A percentile compares a stretch with the other conserved stretches of the same genome.
Evolutionary conservation across 2,113 vertebrate species (phyloP).

Genomic region (Australoheros scitulus): DNA sequence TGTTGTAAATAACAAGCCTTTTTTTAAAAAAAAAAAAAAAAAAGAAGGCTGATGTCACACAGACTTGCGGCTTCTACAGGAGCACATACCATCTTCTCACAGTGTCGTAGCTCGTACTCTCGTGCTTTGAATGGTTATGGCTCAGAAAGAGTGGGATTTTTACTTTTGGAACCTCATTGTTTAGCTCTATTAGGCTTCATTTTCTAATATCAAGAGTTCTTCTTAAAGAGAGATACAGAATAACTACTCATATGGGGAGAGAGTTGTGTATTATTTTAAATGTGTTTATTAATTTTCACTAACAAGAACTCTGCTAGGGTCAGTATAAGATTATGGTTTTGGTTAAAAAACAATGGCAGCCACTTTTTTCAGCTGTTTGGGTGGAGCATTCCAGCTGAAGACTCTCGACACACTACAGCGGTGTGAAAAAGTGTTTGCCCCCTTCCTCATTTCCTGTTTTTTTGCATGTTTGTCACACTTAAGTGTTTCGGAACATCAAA

Average conservation of each 20-base stretch:
- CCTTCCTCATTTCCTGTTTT: too few relatives aligned
- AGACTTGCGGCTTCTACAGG: background rate
- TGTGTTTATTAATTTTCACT: background rate
- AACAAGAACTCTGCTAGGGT: background rate
- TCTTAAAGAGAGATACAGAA: background rate
- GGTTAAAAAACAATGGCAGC: accelerated
- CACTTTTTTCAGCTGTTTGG: background rate
- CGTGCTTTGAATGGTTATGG: background rate
- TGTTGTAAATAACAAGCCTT: background rate
- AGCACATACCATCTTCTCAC: background rate
- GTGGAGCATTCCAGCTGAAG: background rate
- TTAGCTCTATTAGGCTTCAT: background rate
- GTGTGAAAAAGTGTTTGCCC: too few relatives aligned
- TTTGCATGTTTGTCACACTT: too few relatives aligned
- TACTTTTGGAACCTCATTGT: too few relatives aligned
- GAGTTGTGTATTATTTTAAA: background rate
- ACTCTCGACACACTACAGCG: background rate
- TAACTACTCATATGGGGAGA: background rate
- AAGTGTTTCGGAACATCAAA: too few relatives aligned
- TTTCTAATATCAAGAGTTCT: background rate
- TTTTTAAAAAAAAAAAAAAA: too few relatives aligned
- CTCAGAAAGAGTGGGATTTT: background rate
- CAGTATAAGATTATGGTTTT: background rate
- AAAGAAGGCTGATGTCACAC: background rate
- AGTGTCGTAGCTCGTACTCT: background rate